These are phyloP conservation scores for Colossoma macropomum DNA, from an alignment of 2,113 vertebrate species.

Conservation along the genomic window DNA sequence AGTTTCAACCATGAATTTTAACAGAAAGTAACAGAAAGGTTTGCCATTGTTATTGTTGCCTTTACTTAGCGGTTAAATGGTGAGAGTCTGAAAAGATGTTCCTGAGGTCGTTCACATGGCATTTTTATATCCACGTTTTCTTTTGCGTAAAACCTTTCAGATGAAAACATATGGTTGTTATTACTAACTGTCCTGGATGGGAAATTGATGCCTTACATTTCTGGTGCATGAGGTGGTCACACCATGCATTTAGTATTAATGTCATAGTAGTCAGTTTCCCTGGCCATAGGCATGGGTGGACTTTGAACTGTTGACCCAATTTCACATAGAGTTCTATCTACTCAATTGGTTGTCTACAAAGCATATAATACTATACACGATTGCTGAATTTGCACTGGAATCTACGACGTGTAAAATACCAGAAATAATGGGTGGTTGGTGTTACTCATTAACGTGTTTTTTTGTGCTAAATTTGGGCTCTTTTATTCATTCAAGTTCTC, in stretches of 20 bases:
- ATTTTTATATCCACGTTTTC: background rate
- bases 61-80: too few species aligned
- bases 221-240: background rate
- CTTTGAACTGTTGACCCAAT: background rate
- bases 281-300: background rate
- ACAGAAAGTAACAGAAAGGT: too few species aligned
- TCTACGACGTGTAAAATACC: background rate
- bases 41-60: too few species aligned
- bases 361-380: background rate
- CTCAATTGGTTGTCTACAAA: background rate
- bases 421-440: background rate
- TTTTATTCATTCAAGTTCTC: conserved; percentile 15
- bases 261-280: background rate
- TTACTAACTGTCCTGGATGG: background rate
- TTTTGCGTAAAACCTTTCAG: background rate
- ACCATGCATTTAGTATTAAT: background rate
- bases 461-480: conserved; percentile 5
- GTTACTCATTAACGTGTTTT: conserved; percentile 9
- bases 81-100: background rate
- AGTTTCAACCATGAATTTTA: too few species aligned
- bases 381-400: background rate
- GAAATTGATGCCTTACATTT: background rate
- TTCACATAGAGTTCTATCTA: background rate
- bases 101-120: background rate
- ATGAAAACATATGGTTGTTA: background rate